Percentiles rank a stretch among this genome's conserved stretches.
Conservation (phyloP, 2,888 invertebrate genomes). For the Caprella mutica region DNA sequence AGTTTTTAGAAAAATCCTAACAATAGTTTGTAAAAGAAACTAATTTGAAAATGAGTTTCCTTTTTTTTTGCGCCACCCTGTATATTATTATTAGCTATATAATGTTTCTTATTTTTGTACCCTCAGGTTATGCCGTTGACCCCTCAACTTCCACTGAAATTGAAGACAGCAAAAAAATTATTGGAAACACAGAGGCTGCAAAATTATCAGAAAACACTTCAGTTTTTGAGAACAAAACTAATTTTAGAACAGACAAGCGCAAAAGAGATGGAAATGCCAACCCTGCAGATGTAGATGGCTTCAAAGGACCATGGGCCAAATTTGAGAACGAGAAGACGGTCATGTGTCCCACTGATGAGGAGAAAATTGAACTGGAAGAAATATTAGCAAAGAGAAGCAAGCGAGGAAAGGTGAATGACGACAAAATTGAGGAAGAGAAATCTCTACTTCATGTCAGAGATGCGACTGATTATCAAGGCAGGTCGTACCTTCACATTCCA, state of each 20-base stretch:
- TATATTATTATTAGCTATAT: no score
- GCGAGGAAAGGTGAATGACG: slow-evolving; percentile 64
- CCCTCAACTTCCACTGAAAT: slow-evolving; percentile 59
- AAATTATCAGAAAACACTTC: slow-evolving; percentile 50
- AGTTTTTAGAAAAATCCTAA: no score
- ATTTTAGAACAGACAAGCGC: slow-evolving; percentile 58
- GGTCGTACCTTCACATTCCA: slow-evolving; percentile 86
- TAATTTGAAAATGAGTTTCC: no score
- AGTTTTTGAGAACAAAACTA: slow-evolving; percentile 73
- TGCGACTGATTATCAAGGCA: slow-evolving; percentile 87
- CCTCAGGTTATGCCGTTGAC: slow-evolving; percentile 60
- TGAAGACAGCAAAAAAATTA: slow-evolving; percentile 42
- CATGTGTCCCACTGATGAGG: slow-evolving; percentile 82
- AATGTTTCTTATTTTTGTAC: no score
- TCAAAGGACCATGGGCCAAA: slow-evolving; percentile 95
- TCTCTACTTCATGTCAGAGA: slow-evolving; percentile 87
- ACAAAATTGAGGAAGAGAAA: slow-evolving; percentile 89
- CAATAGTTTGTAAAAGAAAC: no score
- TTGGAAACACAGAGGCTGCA: slow-evolving; percentile 56
- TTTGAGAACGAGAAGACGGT: slow-evolving; percentile 79
- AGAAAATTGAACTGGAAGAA: slow-evolving; percentile 87
- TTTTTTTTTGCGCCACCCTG: no score
- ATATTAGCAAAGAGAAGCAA: slow-evolving; percentile 83
- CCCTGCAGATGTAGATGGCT: slow-evolving; percentile 84
- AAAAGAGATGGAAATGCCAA: slow-evolving; percentile 80